Percentiles rank a stretch among this genome's conserved stretches.
Conservation (phyloP, 2,797 vertebrate genomes). For the Sternotherus odoratus region DNA sequence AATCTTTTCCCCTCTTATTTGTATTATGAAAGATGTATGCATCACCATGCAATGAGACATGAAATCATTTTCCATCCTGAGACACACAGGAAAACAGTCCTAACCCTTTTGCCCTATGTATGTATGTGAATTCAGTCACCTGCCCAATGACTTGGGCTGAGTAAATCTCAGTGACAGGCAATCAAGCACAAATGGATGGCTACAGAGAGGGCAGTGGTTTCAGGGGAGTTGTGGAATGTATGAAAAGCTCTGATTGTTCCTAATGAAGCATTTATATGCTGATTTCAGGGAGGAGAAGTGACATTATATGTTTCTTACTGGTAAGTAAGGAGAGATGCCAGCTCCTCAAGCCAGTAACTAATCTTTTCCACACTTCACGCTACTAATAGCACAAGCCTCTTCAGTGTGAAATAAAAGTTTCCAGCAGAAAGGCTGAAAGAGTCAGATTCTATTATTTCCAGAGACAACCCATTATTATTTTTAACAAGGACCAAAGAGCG, state of each 20-base stretch:
- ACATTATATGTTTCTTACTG: not conserved
- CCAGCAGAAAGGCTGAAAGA: not conserved
- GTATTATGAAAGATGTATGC: not conserved
- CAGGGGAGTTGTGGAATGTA: not conserved
- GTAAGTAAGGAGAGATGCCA: not conserved
- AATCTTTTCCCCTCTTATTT: not conserved
- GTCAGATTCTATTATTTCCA: not conserved
- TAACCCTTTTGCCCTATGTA: not conserved
- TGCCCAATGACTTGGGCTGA: not conserved
- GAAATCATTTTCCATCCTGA: not conserved
- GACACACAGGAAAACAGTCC: not conserved
- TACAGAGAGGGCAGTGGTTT: not conserved
- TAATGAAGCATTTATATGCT: not conserved
- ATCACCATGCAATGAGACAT: not conserved
- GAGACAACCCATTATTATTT: not conserved
- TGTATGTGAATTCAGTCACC: accelerated
- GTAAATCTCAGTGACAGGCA: not conserved
- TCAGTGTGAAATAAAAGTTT: not conserved
- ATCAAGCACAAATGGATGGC: not conserved
- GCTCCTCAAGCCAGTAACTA: not conserved
- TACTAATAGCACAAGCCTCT: not conserved
- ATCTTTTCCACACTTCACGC: not conserved
- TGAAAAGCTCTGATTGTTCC: not conserved
- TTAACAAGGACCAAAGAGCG: not conserved
- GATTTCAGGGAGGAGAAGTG: slow-evolving; percentile 19